A percentile compares a stretch with the other conserved stretches of the same genome.
These are phyloP conservation scores for Tenebrosternarchus preto DNA, from an alignment of 2,113 vertebrate species.

Conservation along the genomic window DNA sequence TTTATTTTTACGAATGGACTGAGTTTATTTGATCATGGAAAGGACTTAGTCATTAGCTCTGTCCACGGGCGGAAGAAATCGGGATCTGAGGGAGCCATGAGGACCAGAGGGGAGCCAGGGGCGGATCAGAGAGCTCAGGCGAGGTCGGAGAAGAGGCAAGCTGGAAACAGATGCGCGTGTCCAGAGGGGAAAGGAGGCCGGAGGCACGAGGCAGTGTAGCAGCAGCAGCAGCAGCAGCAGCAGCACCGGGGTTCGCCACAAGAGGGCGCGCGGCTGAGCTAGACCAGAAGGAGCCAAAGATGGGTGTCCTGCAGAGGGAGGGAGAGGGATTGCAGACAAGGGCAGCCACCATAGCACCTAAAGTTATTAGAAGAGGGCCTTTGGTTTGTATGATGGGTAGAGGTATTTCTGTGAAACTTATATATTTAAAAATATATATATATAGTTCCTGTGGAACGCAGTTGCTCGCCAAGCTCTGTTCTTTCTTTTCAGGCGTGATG, in stretches of 20 bases:
- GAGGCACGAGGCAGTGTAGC: constrained; percentile 65
- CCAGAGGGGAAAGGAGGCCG: constrained; percentile 67
- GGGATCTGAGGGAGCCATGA: constrained; percentile 50
- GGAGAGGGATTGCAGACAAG: constrained; percentile 49
- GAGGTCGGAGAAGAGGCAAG: constrained; percentile 54
- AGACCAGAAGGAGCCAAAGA: constrained; percentile 58
- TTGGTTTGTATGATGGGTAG: constrained; percentile 80
- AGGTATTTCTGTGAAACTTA: constrained; percentile 71
- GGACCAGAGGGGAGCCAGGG: constrained; percentile 61
- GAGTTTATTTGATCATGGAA: constrained; percentile 54
- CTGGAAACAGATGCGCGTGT: constrained; percentile 52
- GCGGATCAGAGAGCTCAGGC: constrained; percentile 59
- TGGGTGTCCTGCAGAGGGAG: constrained; percentile 59
- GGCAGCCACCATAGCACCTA: constrained; percentile 62
- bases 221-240: constrained; percentile 66
- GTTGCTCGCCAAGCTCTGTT: constrained; percentile 75
- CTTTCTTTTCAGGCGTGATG: constrained; percentile 78
- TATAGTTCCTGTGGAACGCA: constrained; percentile 57
- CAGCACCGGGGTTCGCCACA: constrained; percentile 52
- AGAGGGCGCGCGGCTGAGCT: constrained; percentile 52
- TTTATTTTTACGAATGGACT: constrained; percentile 58
- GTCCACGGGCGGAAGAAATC: constrained; percentile 45
- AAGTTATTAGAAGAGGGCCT: constrained; percentile 53
- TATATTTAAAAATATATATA: constrained; percentile 8
- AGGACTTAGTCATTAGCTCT: constrained; percentile 69